Evolutionary conservation across 2,797 vertebrate genomes (phyloP), one percentile per base, ranked within the genome.

Genomic region (Buceros bicornis): DNA sequence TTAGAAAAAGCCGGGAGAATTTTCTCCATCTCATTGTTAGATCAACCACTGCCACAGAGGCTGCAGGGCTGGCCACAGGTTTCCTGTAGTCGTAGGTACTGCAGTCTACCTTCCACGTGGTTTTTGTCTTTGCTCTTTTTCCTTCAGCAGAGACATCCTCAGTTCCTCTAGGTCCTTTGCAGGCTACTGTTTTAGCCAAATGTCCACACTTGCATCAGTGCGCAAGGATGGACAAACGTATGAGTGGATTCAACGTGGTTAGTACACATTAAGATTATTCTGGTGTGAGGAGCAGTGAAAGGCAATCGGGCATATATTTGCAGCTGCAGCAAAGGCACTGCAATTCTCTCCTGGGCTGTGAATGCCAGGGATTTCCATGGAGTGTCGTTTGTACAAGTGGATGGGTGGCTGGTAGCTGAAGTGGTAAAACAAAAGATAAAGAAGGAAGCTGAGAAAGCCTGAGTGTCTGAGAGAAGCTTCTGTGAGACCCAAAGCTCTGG

Each of bases 91-190:
- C n/a, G 33, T 18, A 43, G 28, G 35, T 61, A 15, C 13, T n/a
- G 47, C 28, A 47, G 7, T 60, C 9, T 8, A 21, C 40, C 24
- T 60, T 69, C 26, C 1, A 0, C 3, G 25, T 31, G n/a, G 4
- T n/a, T 73, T 78, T 73, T 58, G 56, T 73, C 45, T 26, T 83
- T 11, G 3, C 10, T 53, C 13, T n/a, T 33, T 35, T 43, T 12
- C 15, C 50, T 56, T 60, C 42, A 57, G 65, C 47, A 72, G n/a
- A 65, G 47, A 21, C 5, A 48, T 31, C 33, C 12, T 21, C 25
- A n/a, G 35, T 16, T 70, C 67, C 25, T 48, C n/a, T 18, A 8
- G 28, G 42, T 45, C 40, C 61, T 87, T 24, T 45, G 8, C 31
- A 64, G 33, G 33, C 33, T 33, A 8, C 8, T 17, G 8, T 48